These are phyloP conservation scores for Eulemur rubriventer DNA, from an alignment of 2,797 vertebrate genomes.

Conservation along the genomic window DNA sequence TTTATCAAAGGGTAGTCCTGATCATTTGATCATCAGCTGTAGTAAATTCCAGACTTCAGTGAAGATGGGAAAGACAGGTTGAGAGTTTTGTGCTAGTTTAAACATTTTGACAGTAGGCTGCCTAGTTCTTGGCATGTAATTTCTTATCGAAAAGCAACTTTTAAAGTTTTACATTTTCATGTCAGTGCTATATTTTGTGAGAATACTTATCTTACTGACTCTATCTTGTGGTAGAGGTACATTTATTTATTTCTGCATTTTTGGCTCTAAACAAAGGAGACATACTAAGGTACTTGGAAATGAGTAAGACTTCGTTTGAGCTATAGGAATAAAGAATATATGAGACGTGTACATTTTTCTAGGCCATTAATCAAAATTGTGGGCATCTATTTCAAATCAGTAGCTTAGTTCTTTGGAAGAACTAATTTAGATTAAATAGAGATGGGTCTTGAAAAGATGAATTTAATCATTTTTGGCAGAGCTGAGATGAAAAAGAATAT, in stretches of 20 bases:
- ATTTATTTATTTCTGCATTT: neutral
- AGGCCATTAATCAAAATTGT: neutral
- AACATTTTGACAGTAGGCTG: neutral
- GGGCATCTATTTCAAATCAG: neutral
- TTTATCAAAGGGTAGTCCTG: neutral
- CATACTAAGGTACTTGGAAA: neutral
- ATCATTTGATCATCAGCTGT: neutral
- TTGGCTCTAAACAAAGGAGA: neutral
- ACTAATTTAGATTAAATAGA: neutral
- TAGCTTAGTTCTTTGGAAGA: neutral
- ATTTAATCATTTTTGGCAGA: neutral
- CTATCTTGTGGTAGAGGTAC: neutral
- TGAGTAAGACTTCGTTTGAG: neutral
- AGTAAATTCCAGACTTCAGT: neutral
- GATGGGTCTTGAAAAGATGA: neutral
- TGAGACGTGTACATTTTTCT: neutral
- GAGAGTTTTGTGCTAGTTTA: neutral
- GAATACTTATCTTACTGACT: neutral
- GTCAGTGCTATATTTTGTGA: neutral
- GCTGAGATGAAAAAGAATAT: neutral
- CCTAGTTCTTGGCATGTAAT: neutral
- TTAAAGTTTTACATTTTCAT: neutral
- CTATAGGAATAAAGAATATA: neutral
- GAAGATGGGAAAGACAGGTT: neutral
- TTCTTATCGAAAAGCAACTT: neutral